phyloP scores from a whole-genome alignment of 2,113 vertebrate species.

The Origma solitaria region DNA sequence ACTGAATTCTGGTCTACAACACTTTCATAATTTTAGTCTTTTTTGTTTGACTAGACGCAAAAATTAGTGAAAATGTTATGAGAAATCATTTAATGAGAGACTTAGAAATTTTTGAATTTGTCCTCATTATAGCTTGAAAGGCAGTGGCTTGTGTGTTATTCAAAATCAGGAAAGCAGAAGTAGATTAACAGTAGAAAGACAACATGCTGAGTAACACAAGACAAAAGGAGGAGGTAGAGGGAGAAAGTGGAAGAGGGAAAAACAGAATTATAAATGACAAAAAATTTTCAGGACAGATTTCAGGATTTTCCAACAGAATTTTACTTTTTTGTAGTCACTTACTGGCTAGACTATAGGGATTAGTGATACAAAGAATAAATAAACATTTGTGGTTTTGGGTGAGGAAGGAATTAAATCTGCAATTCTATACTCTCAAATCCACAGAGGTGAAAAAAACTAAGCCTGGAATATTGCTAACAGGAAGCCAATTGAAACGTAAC shows the following conservation, averaged over 20 bases:
- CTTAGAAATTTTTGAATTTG: background rate
- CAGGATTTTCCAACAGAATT: background rate
- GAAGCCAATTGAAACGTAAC: background rate
- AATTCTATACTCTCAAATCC: background rate
- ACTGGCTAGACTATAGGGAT: background rate
- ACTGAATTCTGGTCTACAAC: background rate
- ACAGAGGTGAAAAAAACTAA: background rate
- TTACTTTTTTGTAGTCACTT: background rate
- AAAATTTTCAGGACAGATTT: background rate
- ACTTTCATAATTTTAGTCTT: background rate
- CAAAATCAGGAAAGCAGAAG: background rate
- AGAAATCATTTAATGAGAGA: background rate
- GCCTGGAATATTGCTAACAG: background rate
- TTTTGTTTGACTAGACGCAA: background rate
- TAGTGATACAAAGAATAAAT: background rate
- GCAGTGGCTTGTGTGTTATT: background rate
- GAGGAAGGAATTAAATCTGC: background rate
- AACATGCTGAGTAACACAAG: background rate
- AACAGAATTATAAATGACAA: background rate
- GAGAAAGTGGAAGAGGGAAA: background rate
- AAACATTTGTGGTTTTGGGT: accelerated
- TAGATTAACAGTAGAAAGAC: background rate
- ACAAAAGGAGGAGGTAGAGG: background rate
- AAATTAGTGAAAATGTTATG: background rate
- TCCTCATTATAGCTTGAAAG: background rate